Base-by-base conservation (phyloP, 2,888 invertebrate genomes). In the Ecdyonurus torrentis region DNA sequence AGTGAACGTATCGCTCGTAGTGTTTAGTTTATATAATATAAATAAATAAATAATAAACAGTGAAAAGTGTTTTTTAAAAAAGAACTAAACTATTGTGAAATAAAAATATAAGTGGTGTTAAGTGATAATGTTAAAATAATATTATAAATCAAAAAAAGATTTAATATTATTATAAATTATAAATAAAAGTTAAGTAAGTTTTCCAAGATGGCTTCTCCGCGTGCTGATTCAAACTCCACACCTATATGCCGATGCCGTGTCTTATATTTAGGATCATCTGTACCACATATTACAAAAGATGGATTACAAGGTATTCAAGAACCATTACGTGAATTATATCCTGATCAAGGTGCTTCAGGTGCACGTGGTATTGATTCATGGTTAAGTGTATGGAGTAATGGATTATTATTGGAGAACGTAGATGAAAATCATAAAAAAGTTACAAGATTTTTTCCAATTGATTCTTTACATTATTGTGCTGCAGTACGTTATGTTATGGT, bases 251-350 rank as follows among this genome's bases (percentile, higher is more conserved):
- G 95, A 70, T 98, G 96, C 78, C 86, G 95, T 67, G 97, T 98
- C 63, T 83, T 97, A 64, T 99, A 98, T 76, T 81, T 99, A 70
- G 98, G 98, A 69, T 92, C 92, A 70, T 89, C 95, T 23, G 96
- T 97, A 70, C 94, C 98, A 25, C 93, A 96, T 72, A 91, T 95
- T 74, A 95, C 95, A 73, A 97, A 98, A 75, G 97, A 99, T 73
- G 98, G 98, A 61, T 81, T 99, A 60, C 91, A 97, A 73, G 95
- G 94, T 64, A 92, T 97, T 68, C 98, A 99, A 79, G 96, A 98
- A 74, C 98, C 98, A 1, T 77, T 99, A 69, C 85, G 91, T 69
- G 97, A 96, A 72, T 79, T 97, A 64, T 99, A 99, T 76, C 95
- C 97, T 64, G 92, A 94, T 68, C 92, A 93, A 77, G 93, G 94